Percentiles rank a stretch among this genome's conserved stretches.
Conservation (phyloP, 2,888 invertebrate species). For the Nymphalis polychloros region DNA sequence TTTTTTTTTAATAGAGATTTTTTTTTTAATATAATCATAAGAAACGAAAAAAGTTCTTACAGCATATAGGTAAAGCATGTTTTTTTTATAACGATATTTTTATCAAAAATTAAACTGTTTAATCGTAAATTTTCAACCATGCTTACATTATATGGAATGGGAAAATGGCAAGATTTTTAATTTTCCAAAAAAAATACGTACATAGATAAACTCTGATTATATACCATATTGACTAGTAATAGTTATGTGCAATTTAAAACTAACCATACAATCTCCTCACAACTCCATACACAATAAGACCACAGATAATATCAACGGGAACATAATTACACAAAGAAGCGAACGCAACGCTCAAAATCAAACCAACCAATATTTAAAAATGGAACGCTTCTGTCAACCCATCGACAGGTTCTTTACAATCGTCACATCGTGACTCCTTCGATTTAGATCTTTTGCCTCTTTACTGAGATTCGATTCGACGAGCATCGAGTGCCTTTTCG, state of each 20-base stretch:
- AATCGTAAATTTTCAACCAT: neutral
- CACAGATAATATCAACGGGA: constrained; percentile 21
- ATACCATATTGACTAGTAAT: constrained; percentile 64
- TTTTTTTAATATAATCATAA: constrained; percentile 5
- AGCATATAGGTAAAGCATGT: neutral
- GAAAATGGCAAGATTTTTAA: constrained; percentile 34
- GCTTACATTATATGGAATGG: constrained; percentile 25
- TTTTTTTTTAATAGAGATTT: constrained; percentile 3
- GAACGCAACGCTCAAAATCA: constrained; percentile 32
- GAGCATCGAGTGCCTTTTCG: constrained; percentile 73
- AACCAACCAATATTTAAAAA: constrained; percentile 39
- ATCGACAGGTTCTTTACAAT: constrained; percentile 72
- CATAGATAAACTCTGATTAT: constrained; percentile 35
- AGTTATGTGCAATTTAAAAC: constrained; percentile 58
- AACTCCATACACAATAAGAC: constrained; percentile 18
- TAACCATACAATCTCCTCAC: constrained; percentile 30
- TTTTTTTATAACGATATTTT: constrained; percentile 7
- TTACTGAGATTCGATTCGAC: constrained; percentile 68
- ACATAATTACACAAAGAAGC: constrained; percentile 9
- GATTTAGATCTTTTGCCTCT: constrained; percentile 66
- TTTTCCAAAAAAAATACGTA: constrained; percentile 30
- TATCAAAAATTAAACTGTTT: constrained; percentile 3
- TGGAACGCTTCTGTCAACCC: constrained; percentile 62
- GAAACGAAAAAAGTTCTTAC: neutral
- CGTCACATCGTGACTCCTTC: constrained; percentile 69